Percentiles rank a stretch among this genome's conserved stretches.
phyloP scores from a whole-genome alignment of 2,888 invertebrate genomes.

The Aromia moschata region DNA sequence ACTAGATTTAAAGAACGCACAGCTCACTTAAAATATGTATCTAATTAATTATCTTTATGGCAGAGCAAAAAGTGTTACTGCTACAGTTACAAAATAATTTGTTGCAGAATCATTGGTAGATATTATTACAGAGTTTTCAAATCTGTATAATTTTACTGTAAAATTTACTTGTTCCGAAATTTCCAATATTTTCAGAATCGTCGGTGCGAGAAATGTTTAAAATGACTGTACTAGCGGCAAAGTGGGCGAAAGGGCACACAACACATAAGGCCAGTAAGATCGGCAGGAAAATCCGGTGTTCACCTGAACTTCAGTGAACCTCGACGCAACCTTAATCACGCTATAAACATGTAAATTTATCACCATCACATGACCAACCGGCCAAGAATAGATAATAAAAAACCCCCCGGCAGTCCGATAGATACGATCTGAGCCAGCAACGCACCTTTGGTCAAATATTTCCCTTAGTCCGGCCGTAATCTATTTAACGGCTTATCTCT shows the following conservation, averaged over 20 bases:
- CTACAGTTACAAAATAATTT: too few relatives aligned
- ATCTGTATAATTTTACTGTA: too few relatives aligned
- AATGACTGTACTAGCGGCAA: constrained; percentile 19
- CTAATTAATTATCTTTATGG: too few relatives aligned
- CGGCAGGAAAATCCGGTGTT: constrained; percentile 46
- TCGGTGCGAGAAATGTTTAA: not conserved
- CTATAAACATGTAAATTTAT: constrained; percentile 54
- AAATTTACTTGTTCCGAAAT: too few relatives aligned
- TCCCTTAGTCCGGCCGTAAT: constrained; percentile 15
- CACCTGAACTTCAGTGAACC: constrained; percentile 49
- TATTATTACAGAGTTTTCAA: too few relatives aligned
- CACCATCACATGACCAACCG: constrained; percentile 50
- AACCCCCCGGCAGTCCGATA: constrained; percentile 32
- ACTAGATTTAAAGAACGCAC: too few relatives aligned
- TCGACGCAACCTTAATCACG: constrained; percentile 48
- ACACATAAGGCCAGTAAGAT: constrained; percentile 30
- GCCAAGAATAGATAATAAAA: constrained; percentile 45
- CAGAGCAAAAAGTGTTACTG: too few relatives aligned
- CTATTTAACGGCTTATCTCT: constrained; percentile 11
- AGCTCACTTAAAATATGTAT: too few relatives aligned
- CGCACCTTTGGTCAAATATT: constrained; percentile 25
- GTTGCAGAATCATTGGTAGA: too few relatives aligned
- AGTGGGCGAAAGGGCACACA: constrained; percentile 31
- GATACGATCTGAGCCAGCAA: constrained; percentile 18
- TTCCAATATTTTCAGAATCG: too few relatives aligned